Base-by-base conservation (phyloP, 2,888 invertebrate species). In the Patella pellucida region DNA sequence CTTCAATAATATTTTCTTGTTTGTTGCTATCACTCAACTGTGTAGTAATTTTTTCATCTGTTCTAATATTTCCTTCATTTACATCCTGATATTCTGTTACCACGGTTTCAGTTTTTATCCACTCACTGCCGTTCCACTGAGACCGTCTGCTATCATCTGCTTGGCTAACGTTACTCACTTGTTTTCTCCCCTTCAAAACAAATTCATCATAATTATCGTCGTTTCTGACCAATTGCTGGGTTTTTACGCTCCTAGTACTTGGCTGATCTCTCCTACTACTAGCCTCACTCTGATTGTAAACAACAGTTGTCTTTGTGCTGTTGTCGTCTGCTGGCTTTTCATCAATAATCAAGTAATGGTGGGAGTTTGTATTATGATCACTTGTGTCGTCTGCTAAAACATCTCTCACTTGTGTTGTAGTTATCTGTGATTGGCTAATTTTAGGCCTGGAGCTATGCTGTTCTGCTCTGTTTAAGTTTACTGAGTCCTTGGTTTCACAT, bases 381-480 rank as follows among this genome's bases (percentile, higher is more conserved):
- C 41, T 41, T 62, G 23, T 62, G 62, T 62, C 62, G 62, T 62
- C 62, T 62, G 62, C 62, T 62, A 62, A 62, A 23, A 23, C 62
- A 62, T 62, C 62, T 23, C 23, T 62, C 19, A 62, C 19, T 62
- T 23, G 41, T 41, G 41, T 41, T 41, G 41, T 41, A 23, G 19
- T 62, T 5, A 62, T 12, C 62, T n/a, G 19, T 62, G 62, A 62
- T 62, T 62, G 62, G 62, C 23, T 62, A 62, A 0, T 41, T 41
- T 41, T 41, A 41, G 7, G 41, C 41, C 41, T 41, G 41, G 41
- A 41, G 41, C 41, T 41, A 62, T 62, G 19, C 23, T 11, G 62
- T 62, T 62, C 62, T 62, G 62, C 62, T 62, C 62, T 62, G 62
- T 19, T 62, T 62, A 62, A 62, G 62, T 62, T 62, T 62, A 62